Conservation (phyloP, 2,113 vertebrate species). For the Myrmecophaga tridactyla region DNA sequence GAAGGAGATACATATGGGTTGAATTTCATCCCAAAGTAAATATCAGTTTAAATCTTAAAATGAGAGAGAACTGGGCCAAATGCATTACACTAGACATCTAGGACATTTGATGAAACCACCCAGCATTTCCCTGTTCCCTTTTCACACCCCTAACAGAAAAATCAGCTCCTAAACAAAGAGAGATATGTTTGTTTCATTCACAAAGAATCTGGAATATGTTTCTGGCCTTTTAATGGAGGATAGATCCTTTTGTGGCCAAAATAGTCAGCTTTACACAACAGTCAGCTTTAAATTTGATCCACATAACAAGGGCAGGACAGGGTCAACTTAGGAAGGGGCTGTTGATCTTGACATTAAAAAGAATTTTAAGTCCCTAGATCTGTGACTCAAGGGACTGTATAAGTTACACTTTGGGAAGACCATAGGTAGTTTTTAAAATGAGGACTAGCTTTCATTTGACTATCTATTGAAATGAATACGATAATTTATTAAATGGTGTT, state of each 20-base stretch:
- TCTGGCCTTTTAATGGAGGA: constrained; percentile 41
- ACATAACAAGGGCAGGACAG: neutral
- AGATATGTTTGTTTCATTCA: constrained; percentile 51
- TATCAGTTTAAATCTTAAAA: constrained; percentile 63
- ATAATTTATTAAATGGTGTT: neutral
- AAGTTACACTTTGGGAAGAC: neutral
- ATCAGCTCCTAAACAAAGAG: constrained; percentile 52
- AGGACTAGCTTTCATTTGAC: neutral
- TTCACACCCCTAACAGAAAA: constrained; percentile 13
- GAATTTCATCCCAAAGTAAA: constrained; percentile 70
- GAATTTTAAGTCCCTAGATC: neutral
- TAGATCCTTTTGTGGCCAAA: constrained; percentile 13
- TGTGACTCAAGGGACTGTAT: neutral
- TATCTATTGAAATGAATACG: neutral
- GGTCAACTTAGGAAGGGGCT: neutral
- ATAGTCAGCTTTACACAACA: constrained; percentile 16
- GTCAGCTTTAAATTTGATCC: constrained; percentile 40
- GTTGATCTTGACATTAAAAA: neutral
- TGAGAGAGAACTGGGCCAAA: neutral
- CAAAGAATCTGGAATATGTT: constrained; percentile 49
- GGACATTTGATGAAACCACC: constrained; percentile 1
- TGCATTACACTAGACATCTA: neutral
- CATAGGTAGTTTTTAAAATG: constrained; percentile 7
- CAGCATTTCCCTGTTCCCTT: constrained; percentile 13
- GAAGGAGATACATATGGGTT: constrained; percentile 56